These are phyloP conservation scores for Xerus rutilus DNA, from an alignment of 2,797 vertebrate species.

Conservation along the genomic window DNA sequence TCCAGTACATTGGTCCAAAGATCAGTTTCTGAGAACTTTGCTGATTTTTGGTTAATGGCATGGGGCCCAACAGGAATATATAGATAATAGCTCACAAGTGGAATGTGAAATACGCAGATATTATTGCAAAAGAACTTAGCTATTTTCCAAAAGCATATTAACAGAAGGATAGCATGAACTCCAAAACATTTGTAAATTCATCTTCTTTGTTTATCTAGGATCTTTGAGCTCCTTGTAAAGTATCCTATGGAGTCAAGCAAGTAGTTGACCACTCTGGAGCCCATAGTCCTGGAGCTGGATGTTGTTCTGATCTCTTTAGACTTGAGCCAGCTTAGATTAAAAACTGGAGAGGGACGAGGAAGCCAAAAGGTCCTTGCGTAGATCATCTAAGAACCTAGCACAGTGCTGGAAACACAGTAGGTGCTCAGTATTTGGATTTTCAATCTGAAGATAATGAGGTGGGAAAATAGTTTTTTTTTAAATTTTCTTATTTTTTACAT, in stretches of 20 bases:
- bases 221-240: slow-evolving; percentile 59
- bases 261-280: slow-evolving; percentile 42
- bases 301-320: slow-evolving; percentile 47
- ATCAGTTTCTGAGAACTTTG: slow-evolving; percentile 61
- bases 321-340: slow-evolving; percentile 20
- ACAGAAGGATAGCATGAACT: slow-evolving; percentile 37
- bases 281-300: background rate
- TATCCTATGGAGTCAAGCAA: slow-evolving; percentile 39
- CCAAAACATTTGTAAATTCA: slow-evolving; percentile 66
- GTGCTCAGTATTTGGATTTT: slow-evolving; percentile 10
- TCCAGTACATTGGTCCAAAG: slow-evolving; percentile 54
- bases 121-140: slow-evolving; percentile 59
- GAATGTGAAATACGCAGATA: slow-evolving; percentile 64
- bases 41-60: slow-evolving; percentile 39
- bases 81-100: slow-evolving; percentile 49
- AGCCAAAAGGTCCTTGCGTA: background rate
- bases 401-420: background rate
- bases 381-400: slow-evolving; percentile 4
- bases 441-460: background rate
- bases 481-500: background rate
- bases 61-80: slow-evolving; percentile 19
- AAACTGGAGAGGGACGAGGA: background rate
- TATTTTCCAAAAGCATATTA: slow-evolving; percentile 57
- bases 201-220: slow-evolving; percentile 60
- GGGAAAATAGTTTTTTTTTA: background rate